Base-by-base conservation (phyloP, 2,888 invertebrate genomes). In the Rhopalosiphum nymphaeae region DNA sequence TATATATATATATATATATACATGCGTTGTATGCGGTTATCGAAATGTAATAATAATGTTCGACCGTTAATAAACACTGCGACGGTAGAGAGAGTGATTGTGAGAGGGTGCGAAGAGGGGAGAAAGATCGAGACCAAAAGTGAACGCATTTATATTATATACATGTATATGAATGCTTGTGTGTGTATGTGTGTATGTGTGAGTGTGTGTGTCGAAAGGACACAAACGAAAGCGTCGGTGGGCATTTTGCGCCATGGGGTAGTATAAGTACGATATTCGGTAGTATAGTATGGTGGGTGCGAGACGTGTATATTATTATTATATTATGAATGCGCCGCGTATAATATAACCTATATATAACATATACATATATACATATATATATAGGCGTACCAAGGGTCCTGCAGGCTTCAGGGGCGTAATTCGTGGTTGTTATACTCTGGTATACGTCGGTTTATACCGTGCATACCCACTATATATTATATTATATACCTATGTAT, bases 11-110 rank as follows among this genome's bases (percentile, higher is more conserved):
- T 49, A 42, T 42, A 53, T 53, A 57, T 29, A 56, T 57, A 36
- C 29, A 89, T 78, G 25, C 36, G 13, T 91, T 29, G 46, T 42
- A 36, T 53, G 92, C n/a, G 86, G 90, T 91, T 94, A 93, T 93
- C 92, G 92, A 93, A 93, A 88, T 88, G 78, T 89, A 84, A 78
- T 90, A 90, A 92, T 90, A 49, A 87, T 67, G 61, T 89, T 95
- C 95, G 94, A 94, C 92, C 94, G 94, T 95, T 93, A 91, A 85
- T 94, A 89, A 89, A 89, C 91, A 56, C 91, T 42, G 94, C 86
- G 94, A 49, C 84, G 36, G 36, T 21, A 78, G 78, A 67, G 94
- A 92, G 56, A 92, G 67, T 61, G 94, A 94, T 91, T 92, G 94
- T 89, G 94, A 89, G n/a, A 36, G 36, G 94, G 86, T 84, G 84